Base-by-base conservation (phyloP, 2,888 invertebrate genomes). In the Scaptomyza tumidula region DNA sequence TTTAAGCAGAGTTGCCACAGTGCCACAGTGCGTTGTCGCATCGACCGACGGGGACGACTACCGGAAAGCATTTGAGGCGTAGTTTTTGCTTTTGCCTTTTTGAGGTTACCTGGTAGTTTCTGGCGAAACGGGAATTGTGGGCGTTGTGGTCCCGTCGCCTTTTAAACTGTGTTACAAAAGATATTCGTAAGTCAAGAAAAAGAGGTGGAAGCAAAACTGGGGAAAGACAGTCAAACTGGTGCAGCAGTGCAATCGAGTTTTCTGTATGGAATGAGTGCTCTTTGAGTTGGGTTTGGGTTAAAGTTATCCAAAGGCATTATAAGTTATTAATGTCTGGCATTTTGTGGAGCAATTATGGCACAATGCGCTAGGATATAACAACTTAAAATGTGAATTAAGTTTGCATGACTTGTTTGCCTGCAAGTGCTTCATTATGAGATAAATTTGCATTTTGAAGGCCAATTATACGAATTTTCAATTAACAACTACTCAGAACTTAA, bases 61-160 rank as follows among this genome's bases (percentile, higher is more conserved):
- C 70, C 75, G 75, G 88, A 83, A 87, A 77, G 65, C 50, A 78
- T 85, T 85, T 82, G 77, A 87, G 88, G 80, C 66, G 86, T 81
- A 63, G 67, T 61, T 76, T 71, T 49, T 49, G 53, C 24, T 37
- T 41, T 48, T 35, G 44, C 52, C 41, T 69, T 78, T 41, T 78
- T 82, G 82, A 70, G 85, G 87, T 86, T 82, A 82, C 64, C 79
- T 79, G 58, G 55, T 60, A 64, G 41, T 54, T 60, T 69, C 64
- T 59, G 61, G 64, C 41, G 43, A 65, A 75, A 64, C 72, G 63
- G 75, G 72, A 68, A 72, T 31, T 68, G 70, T 67, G 59, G 74
- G 70, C 58, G 67, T 56, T 54, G 41, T 37, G 41, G 29, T 11
- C 48, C 50, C 31, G 41, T 44, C 43, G 55, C 61, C 59, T 46